These are phyloP conservation scores for Lasius fuliginosus DNA, from an alignment of 2,888 invertebrate genomes.

Conservation along the genomic window DNA sequence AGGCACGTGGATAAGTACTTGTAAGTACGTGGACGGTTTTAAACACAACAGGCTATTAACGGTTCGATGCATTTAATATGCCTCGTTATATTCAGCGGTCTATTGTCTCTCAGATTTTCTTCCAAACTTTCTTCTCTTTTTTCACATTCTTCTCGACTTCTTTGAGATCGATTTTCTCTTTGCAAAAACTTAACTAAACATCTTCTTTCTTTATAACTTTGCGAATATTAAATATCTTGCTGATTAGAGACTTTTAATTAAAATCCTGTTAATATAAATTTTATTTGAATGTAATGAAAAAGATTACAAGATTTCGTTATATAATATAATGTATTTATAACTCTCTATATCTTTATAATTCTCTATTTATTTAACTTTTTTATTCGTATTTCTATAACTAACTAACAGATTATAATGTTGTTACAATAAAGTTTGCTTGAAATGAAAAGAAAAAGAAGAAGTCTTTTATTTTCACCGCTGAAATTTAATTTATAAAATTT, in stretches of 20 bases:
- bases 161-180: background rate
- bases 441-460: background rate
- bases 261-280: background rate
- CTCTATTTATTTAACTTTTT: background rate
- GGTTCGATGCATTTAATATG: conserved; percentile 7
- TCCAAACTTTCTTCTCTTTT: background rate
- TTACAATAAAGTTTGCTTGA: background rate
- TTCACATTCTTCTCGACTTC: background rate
- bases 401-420: background rate
- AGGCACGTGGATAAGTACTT: conserved; percentile 19
- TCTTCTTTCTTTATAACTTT: background rate
- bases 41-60: conserved; percentile 14
- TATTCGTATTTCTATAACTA: background rate
- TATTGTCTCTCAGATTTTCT: background rate
- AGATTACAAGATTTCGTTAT: background rate
- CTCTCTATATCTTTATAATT: too few relatives aligned
- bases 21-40: conserved; percentile 21
- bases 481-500: background rate
- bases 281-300: background rate
- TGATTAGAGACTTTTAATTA: background rate
- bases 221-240: background rate
- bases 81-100: background rate
- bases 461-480: background rate
- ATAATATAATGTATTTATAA: background rate
- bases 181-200: background rate